These are phyloP conservation scores for Pomacea canaliculata DNA, from an alignment of 2,888 invertebrate genomes.

Conservation along the genomic window DNA sequence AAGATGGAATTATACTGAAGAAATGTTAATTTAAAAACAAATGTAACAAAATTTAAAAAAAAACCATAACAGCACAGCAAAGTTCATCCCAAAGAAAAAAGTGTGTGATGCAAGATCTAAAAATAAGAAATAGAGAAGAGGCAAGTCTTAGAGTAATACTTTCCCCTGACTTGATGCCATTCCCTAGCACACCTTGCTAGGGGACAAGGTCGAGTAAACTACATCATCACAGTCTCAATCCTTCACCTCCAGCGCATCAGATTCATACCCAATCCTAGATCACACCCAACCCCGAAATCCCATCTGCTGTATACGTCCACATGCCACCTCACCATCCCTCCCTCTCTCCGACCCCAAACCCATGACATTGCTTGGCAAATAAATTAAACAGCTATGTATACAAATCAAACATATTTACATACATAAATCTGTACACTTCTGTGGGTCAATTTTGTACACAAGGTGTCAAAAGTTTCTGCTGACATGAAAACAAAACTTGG, in stretches of 20 bases:
- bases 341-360: background rate
- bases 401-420: constrained; percentile 23
- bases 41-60: background rate
- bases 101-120: too few species aligned
- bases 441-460: constrained; percentile 4
- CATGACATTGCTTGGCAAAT: constrained; percentile 2
- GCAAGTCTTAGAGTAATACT: too few species aligned
- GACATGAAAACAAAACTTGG: constrained; percentile 8
- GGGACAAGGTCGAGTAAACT: background rate
- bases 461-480: background rate
- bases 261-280: background rate
- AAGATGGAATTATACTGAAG: constrained; percentile 2
- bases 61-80: too few species aligned
- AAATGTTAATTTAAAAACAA: constrained; percentile 3
- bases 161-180: too few species aligned
- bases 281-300: background rate
- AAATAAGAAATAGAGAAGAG: too few species aligned
- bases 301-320: too few species aligned
- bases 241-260: background rate
- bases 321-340: background rate
- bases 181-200: too few species aligned
- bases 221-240: constrained; percentile 11
- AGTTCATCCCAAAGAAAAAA: too few species aligned
- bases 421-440: constrained; percentile 2
- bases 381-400: constrained; percentile 21